Percentiles rank a stretch among this genome's conserved stretches.
Evolutionary conservation across 2,888 invertebrate genomes (phyloP).

Genomic region (Dendrolimus houi): DNA sequence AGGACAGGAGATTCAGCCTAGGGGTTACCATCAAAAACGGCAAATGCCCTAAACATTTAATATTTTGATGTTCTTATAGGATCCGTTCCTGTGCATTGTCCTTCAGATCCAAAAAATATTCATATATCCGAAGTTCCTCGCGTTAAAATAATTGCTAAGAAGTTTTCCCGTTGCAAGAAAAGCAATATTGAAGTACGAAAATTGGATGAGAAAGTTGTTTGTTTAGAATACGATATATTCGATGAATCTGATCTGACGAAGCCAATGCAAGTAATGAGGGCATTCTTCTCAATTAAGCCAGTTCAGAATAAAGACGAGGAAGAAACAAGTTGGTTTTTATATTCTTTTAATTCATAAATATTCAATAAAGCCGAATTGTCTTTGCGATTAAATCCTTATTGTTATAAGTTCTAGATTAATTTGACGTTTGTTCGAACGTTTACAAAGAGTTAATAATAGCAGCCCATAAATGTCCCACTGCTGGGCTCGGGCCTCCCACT

Average conservation of each 20-base stretch:
- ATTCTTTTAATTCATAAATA: background rate
- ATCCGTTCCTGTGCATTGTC: background rate
- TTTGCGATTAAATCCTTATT: no score
- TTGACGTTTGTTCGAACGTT: no score
- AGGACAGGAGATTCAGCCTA: no score
- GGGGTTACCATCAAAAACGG: no score
- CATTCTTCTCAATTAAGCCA: constrained; percentile 50
- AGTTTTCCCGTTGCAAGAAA: constrained; percentile 43
- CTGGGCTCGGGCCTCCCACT: no score
- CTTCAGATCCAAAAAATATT: constrained; percentile 19
- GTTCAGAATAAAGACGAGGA: constrained; percentile 5
- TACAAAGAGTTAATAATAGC: no score
- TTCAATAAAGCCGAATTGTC: no score
- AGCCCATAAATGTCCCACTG: no score
- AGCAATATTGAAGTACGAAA: constrained; percentile 48
- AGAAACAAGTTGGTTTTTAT: constrained; percentile 10
- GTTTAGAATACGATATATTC: constrained; percentile 56
- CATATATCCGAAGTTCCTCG: constrained; percentile 43
- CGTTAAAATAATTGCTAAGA: constrained; percentile 52
- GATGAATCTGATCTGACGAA: constrained; percentile 12
- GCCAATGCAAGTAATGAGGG: constrained; percentile 45
- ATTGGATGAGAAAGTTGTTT: constrained; percentile 55
- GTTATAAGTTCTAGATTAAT: no score
- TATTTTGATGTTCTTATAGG: background rate
- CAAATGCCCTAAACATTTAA: no score